Percentiles rank a stretch among this genome's conserved stretches.
These are phyloP conservation scores for Thaumetopoea pityocampa DNA, from an alignment of 1,140 invertebrate species.

Conservation along the genomic window DNA sequence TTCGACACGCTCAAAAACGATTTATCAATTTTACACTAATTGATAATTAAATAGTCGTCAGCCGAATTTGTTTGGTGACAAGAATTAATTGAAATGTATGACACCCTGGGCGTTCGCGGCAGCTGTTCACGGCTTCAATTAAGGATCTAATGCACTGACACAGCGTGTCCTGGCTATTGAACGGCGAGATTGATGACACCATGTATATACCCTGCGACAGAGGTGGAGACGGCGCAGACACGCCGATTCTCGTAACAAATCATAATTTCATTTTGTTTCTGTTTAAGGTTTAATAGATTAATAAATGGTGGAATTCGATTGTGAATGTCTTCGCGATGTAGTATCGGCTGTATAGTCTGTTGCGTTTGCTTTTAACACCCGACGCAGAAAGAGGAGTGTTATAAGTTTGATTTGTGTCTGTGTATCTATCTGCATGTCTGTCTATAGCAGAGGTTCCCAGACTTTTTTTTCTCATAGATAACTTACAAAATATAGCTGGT, in stretches of 20 bases:
- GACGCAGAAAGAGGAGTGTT: too few relatives aligned
- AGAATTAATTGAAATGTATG: conserved; percentile 71
- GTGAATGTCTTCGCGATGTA: conserved; percentile 1
- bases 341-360: too few relatives aligned
- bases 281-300: conserved; percentile 34
- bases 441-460: too few relatives aligned
- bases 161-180: conserved; percentile 36
- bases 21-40: conserved; percentile 33
- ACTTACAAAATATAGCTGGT: too few relatives aligned
- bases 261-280: conserved; percentile 45
- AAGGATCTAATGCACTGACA: conserved; percentile 66
- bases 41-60: conserved; percentile 46
- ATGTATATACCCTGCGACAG: conserved; percentile 1
- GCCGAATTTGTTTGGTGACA: conserved; percentile 57
- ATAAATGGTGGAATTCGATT: conserved; percentile 22
- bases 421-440: too few relatives aligned
- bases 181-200: conserved; percentile 60
- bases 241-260: conserved; percentile 29
- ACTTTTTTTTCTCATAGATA: too few relatives aligned
- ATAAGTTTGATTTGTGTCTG: too few relatives aligned
- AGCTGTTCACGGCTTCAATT: conserved; percentile 64
- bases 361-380: too few relatives aligned
- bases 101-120: conserved; percentile 39
- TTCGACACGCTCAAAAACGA: conserved; percentile 18
- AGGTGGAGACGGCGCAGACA: conserved; percentile 8